Conservation (phyloP, 2,888 invertebrate genomes). For the Axea sp. region DNA sequence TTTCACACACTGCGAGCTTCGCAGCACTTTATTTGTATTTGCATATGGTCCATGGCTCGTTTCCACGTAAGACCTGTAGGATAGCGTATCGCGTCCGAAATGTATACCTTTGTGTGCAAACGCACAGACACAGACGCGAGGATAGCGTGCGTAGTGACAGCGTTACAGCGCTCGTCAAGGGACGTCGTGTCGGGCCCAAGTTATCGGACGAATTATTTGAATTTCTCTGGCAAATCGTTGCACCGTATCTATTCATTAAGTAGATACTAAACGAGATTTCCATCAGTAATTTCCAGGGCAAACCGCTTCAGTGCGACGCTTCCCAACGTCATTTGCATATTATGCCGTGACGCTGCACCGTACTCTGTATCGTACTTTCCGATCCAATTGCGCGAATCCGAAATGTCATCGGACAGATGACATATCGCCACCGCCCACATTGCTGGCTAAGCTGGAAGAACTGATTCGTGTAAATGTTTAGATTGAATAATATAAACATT, state of each 20-base stretch:
- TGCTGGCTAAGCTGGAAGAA: too few relatives aligned
- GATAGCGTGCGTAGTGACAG: conserved; percentile 17
- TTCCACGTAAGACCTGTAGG: conserved; percentile 82
- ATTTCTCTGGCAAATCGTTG: conserved; percentile 69
- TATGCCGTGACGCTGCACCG: conserved; percentile 60
- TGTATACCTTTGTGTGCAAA: background rate
- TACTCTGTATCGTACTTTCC: conserved; percentile 58
- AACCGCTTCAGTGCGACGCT: conserved; percentile 61
- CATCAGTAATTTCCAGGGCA: conserved; percentile 74
- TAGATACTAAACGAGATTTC: conserved; percentile 74
- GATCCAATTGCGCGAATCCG: conserved; percentile 57
- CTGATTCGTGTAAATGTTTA: too few relatives aligned
- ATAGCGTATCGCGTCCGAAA: conserved; percentile 80
- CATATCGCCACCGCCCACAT: too few relatives aligned
- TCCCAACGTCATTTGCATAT: conserved; percentile 72
- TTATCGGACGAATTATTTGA: conserved; percentile 66
- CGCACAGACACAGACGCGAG: conserved; percentile 7
- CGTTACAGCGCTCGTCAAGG: conserved; percentile 25
- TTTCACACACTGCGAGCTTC: conserved; percentile 78
- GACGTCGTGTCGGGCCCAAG: conserved; percentile 42
- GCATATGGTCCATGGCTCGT: conserved; percentile 81
- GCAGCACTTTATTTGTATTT: conserved; percentile 81
- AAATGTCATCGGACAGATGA: conserved; percentile 55
- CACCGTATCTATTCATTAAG: conserved; percentile 74
- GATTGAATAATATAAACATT: too few relatives aligned